phyloP scores from a whole-genome alignment of 2,113 vertebrate species.

The Alethe diademata region DNA sequence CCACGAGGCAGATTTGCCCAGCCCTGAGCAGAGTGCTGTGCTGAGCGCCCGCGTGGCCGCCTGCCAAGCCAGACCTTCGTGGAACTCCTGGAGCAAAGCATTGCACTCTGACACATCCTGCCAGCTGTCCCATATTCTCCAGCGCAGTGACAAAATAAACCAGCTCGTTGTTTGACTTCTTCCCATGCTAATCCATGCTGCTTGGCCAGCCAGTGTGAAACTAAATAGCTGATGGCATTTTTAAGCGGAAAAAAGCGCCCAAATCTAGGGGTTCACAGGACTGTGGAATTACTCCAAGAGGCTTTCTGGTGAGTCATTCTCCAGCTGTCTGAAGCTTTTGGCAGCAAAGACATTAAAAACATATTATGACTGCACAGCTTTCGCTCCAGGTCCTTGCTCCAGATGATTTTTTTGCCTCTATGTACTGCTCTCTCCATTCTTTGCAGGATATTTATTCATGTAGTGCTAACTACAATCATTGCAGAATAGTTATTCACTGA shows the following conservation, averaged over 20 bases:
- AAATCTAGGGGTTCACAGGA: background rate
- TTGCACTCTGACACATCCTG: background rate
- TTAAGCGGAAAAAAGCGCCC: background rate
- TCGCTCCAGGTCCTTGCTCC: background rate
- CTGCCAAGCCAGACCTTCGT: background rate
- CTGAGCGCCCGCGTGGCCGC: background rate
- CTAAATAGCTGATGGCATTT: background rate
- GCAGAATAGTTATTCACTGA: background rate
- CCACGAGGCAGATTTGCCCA: rapidly evolving
- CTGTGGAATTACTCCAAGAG: background rate
- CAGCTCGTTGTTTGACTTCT: background rate
- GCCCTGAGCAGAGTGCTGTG: background rate
- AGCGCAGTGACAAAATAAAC: background rate
- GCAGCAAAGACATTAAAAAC: constrained; percentile 12
- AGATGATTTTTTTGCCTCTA: background rate
- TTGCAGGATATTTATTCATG: background rate
- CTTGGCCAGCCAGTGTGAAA: background rate
- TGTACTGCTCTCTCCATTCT: background rate
- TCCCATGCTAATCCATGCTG: background rate
- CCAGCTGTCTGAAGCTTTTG: constrained; percentile 8
- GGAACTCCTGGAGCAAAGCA: constrained; percentile 1
- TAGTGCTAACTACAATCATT: background rate
- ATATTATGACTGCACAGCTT: background rate
- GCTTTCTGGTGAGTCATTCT: constrained; percentile 19
- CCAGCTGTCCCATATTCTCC: background rate